phyloP scores from a whole-genome alignment of 1,140 invertebrate species.

The Caenorhabditis inopinata region DNA sequence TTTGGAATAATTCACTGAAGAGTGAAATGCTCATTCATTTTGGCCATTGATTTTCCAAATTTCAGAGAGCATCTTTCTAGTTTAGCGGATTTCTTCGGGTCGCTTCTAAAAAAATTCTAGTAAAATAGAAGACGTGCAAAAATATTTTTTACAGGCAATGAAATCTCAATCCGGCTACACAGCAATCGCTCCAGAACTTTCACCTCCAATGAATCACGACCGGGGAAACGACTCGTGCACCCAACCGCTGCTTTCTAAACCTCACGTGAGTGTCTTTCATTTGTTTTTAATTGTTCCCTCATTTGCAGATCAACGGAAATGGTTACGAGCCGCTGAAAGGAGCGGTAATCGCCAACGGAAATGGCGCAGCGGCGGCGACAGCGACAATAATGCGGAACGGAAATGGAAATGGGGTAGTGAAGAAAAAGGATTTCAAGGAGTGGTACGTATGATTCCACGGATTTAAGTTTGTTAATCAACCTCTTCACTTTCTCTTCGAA shows the following conservation, averaged over 20 bases:
- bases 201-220: constrained; percentile 46
- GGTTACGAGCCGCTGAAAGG: constrained; percentile 55
- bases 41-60: no score
- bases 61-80: no score
- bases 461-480: background rate
- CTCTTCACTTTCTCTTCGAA: background rate
- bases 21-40: no score
- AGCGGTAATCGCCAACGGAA: constrained; percentile 49
- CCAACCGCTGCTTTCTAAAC: constrained; percentile 39
- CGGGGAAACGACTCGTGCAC: constrained; percentile 28
- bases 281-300: background rate
- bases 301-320: constrained; percentile 49
- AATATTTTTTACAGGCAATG: constrained; percentile 25
- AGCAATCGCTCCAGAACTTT: constrained; percentile 55
- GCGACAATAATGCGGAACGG: constrained; percentile 40
- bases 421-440: constrained; percentile 61
- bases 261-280: constrained; percentile 19
- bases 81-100: no score
- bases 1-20: no score
- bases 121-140: no score
- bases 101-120: no score
- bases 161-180: constrained; percentile 50
- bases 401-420: constrained; percentile 46
- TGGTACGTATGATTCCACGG: constrained; percentile 53
- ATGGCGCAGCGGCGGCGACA: constrained; percentile 21